Conservation (phyloP, 1,140 invertebrate genomes). For the Cataglyphis hispanica region DNA sequence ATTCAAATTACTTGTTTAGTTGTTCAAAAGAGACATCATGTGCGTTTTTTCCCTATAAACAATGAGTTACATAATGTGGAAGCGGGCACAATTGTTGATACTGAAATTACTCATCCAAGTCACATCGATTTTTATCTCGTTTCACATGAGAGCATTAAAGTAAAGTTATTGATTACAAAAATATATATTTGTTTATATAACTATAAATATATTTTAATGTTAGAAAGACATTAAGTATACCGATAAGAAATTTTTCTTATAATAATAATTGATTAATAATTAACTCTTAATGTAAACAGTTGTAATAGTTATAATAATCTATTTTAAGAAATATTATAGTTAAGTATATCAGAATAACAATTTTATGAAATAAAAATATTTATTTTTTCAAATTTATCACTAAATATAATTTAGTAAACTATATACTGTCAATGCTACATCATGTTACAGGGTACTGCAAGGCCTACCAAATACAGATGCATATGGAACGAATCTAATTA, state of each 20-base stretch:
- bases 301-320: constrained; percentile 5
- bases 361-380: neutral
- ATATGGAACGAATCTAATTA: constrained; percentile 93
- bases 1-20: constrained; percentile 94
- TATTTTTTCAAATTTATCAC: neutral
- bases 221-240: neutral
- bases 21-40: constrained; percentile 97
- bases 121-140: constrained; percentile 96
- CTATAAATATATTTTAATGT: neutral
- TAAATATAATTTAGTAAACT: neutral
- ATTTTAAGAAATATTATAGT: neutral
- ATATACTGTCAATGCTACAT: too few species aligned
- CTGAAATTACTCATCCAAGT: constrained; percentile 92
- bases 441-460: constrained; percentile 91
- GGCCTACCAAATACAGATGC: constrained; percentile 95
- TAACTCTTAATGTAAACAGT: neutral
- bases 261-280: neutral
- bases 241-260: neutral
- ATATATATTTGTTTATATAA: constrained; percentile 28
- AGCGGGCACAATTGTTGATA: constrained; percentile 95
- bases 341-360: neutral
- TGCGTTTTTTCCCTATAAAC: constrained; percentile 89
- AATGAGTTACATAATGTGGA: constrained; percentile 90
- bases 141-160: constrained; percentile 89
- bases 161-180: constrained; percentile 74